phyloP scores from a whole-genome alignment of 2,113 vertebrate species.

The Peromyscus polionotus region DNA sequence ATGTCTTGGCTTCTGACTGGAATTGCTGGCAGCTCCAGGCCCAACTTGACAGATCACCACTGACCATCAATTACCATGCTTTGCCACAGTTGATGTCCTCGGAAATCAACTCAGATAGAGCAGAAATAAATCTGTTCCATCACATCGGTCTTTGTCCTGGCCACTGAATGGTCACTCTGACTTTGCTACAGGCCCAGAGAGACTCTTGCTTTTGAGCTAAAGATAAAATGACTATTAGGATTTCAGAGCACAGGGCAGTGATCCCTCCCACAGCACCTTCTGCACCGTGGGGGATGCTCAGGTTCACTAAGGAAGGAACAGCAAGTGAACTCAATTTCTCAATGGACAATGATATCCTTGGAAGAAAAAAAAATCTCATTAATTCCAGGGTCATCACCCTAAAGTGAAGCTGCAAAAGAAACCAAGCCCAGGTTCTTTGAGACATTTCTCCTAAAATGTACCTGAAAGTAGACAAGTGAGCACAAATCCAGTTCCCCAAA shows the following conservation, averaged over 20 bases:
- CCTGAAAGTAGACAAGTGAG: neutral
- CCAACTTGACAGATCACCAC: conserved; percentile 57
- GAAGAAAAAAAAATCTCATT: neutral
- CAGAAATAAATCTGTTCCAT: conserved; percentile 69
- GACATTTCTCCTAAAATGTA: conserved; percentile 36
- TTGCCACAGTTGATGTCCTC: conserved; percentile 62
- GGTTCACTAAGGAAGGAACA: neutral
- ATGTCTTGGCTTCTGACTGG: conserved; percentile 12
- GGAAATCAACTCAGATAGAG: conserved; percentile 57
- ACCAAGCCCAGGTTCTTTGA: neutral
- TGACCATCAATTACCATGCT: conserved; percentile 49
- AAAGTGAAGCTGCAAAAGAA: neutral
- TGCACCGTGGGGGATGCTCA: neutral
- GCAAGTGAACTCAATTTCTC: neutral
- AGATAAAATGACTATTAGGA: neutral
- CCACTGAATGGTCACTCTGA: conserved; percentile 45
- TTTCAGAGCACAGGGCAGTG: conserved; percentile 15
- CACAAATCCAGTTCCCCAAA: neutral
- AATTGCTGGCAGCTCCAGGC: neutral
- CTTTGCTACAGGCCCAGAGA: conserved; percentile 47
- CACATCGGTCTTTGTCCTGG: conserved; percentile 47
- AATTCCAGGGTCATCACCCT: neutral
- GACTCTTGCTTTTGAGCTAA: conserved; percentile 33
- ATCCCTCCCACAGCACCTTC: neutral
- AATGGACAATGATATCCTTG: neutral